phyloP scores from a whole-genome alignment of 2,113 vertebrate genomes.

The Lutjanus erythropterus region DNA sequence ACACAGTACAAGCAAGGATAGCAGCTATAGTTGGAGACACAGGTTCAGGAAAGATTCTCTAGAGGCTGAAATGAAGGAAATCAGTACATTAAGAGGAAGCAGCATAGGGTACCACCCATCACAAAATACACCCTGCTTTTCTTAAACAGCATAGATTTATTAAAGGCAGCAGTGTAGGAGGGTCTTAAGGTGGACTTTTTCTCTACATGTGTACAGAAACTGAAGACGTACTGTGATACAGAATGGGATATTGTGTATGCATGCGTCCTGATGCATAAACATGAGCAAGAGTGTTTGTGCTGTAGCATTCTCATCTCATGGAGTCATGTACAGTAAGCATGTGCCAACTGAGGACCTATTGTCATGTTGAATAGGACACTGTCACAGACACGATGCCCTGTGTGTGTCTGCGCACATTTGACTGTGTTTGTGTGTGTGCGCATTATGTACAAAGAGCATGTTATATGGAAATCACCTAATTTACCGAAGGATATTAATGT shows the following conservation, averaged over 20 bases:
- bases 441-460: background rate
- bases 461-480: slow-evolving; percentile 27
- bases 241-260: slow-evolving; percentile 3
- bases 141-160: slow-evolving; percentile 1
- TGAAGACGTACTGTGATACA: slow-evolving; percentile 3
- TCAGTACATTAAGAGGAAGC: slow-evolving; percentile 1
- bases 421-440: slow-evolving; percentile 1
- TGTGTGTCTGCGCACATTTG: slow-evolving; percentile 3
- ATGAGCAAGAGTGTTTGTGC: slow-evolving; percentile 11
- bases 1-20: slow-evolving; percentile 1
- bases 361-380: slow-evolving; percentile 35
- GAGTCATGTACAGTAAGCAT: slow-evolving; percentile 33
- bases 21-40: background rate
- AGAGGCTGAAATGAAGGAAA: slow-evolving; percentile 31
- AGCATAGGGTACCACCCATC: slow-evolving; percentile 1
- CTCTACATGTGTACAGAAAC: background rate
- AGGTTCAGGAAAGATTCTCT: slow-evolving; percentile 18
- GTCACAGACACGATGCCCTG: slow-evolving; percentile 14
- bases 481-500: slow-evolving; percentile 37
- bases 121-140: slow-evolving; percentile 20
- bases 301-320: slow-evolving; percentile 25
- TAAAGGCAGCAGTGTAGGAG: slow-evolving; percentile 1
- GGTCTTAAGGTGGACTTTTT: background rate
- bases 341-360: slow-evolving; percentile 47
- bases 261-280: slow-evolving; percentile 40